Conservation (phyloP, 2,113 vertebrate species). For the Nycticryphes semicollaris region DNA sequence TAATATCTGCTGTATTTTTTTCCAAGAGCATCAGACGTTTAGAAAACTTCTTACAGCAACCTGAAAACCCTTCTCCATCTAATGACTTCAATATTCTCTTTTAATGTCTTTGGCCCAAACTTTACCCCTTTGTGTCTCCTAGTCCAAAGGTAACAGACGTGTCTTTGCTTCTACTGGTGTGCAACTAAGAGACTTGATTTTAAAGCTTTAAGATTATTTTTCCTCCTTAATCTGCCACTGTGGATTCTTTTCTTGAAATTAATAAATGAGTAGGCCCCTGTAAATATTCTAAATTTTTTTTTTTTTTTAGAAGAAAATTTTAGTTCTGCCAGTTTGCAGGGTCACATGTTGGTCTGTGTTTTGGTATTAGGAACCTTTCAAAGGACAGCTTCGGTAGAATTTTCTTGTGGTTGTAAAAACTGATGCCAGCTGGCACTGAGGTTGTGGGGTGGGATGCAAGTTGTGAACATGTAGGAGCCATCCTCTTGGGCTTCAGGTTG, state of each 20-base stretch:
- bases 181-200: background rate
- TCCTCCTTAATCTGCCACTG: background rate
- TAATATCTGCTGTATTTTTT: background rate
- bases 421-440: background rate
- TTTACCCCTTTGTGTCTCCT: background rate
- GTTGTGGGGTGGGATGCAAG: rapidly evolving
- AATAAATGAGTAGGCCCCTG: background rate
- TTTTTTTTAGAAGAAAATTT: background rate
- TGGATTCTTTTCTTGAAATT: background rate
- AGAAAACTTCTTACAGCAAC: background rate
- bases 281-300: background rate
- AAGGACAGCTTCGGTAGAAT: background rate
- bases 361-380: background rate
- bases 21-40: background rate
- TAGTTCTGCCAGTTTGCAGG: background rate
- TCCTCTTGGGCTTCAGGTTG: no score
- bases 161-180: background rate
- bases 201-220: rapidly evolving
- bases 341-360: background rate
- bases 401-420: background rate
- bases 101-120: background rate
- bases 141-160: background rate
- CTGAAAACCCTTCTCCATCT: background rate
- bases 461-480: background rate
- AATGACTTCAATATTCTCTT: background rate